Base-by-base conservation (phyloP, 2,888 invertebrate genomes). In the Nomada ferruginata region DNA sequence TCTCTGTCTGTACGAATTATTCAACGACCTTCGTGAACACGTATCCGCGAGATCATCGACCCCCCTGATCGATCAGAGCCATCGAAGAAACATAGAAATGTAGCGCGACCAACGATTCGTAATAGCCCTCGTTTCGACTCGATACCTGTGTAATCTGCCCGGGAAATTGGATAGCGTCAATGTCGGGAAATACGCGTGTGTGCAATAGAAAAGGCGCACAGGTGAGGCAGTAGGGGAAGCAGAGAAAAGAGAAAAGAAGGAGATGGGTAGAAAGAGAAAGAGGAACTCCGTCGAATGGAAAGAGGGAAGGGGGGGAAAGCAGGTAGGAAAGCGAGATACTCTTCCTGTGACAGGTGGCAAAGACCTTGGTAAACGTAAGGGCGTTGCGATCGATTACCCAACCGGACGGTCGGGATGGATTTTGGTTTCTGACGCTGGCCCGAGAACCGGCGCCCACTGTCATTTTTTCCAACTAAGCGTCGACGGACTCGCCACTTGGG, bases 301-400 rank as follows among this genome's bases (percentile, higher is more conserved):
- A 15, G 52, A 29, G 15, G 18, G 55, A 55, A 20, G 53, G 71
- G 75, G 72, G 61, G 76, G 20, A 47, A 74, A 61, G 75, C 79
- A 83, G 78, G 71, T 86, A 84, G 83, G 79, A 83, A 85, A 85
- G 78, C 78, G 82, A 87, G 87, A 87, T 85, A 85, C 83, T 83
- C 78, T 86, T 84, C 63, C 73, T 82, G 81, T 85, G 90, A 90
- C 91, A 91, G 90, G 91, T 91, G 91, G 91, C 89, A 91, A 90
- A 91, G 91, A 91, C 91, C 91, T 91, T 91, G 91, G 90, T 86
- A 85, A 89, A 83, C 76, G 82, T 87, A 88, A 88, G 88, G 85
- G 88, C 82, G 85, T 89, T 83, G 88, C 91, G 90, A 91, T 90
- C 91, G 90, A 91, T 91, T 91, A 90, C 87, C 91, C 90, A 91